Evolutionary conservation across 2,888 invertebrate genomes (phyloP).

Genomic region (Phengaris alcon): DNA sequence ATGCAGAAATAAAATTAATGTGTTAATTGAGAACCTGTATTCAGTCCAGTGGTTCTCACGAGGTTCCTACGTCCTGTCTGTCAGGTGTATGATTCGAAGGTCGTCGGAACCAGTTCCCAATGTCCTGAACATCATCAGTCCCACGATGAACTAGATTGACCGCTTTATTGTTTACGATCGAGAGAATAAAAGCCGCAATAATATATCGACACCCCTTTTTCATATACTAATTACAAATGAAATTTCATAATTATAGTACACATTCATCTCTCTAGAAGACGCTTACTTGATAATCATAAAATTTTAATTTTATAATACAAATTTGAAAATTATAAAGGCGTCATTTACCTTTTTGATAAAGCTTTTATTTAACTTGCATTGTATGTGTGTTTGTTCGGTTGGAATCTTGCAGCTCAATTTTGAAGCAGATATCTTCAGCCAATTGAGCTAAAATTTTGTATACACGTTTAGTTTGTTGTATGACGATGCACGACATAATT

Average conservation of each 20-base stretch:
- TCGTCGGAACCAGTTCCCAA: constrained; percentile 5
- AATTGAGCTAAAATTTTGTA: no score
- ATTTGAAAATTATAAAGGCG: no score
- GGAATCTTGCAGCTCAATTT: no score
- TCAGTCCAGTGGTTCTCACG: constrained; percentile 10
- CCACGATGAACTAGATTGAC: constrained; percentile 11
- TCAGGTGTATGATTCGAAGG: constrained; percentile 18
- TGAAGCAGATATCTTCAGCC: no score
- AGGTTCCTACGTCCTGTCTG: constrained; percentile 23
- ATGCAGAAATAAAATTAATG: background rate
- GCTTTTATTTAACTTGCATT: no score
- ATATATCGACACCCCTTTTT: background rate
- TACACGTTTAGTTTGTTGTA: no score
- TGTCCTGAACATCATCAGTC: constrained; percentile 22
- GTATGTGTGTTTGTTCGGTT: no score
- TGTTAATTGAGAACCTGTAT: constrained; percentile 21
- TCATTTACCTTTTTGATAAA: no score
- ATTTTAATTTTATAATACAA: no score
- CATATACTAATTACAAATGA: background rate
- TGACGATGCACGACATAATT: no score
- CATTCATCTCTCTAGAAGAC: background rate
- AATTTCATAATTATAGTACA: constrained; percentile 2
- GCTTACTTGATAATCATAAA: background rate
- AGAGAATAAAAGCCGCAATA: background rate
- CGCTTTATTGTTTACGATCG: background rate